Percentiles rank a stretch among this genome's conserved stretches.
These are phyloP conservation scores for Eilema griseolum DNA, from an alignment of 2,888 invertebrate genomes.

Conservation along the genomic window DNA sequence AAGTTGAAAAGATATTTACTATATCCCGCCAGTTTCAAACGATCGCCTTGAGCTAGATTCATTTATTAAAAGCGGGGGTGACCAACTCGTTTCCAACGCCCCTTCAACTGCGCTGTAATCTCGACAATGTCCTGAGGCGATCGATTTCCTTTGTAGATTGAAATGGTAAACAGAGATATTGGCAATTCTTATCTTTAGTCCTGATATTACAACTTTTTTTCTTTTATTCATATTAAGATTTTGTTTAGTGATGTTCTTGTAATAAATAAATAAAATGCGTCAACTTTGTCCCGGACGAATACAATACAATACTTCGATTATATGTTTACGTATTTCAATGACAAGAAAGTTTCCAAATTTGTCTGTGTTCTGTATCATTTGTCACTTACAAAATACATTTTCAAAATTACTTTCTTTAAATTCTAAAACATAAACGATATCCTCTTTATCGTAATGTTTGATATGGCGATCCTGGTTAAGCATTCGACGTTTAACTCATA, in stretches of 20 bases:
- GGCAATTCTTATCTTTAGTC: slow-evolving; percentile 64
- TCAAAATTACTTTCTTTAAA: no score
- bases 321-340: no score
- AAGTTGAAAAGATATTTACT: slow-evolving; percentile 16
- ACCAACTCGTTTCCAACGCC: slow-evolving; percentile 52
- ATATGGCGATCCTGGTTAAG: no score
- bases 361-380: no score
- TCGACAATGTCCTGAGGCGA: slow-evolving; percentile 71
- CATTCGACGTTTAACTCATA: no score
- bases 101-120: slow-evolving; percentile 60
- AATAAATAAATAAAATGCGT: background rate
- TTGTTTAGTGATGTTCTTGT: background rate
- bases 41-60: slow-evolving; percentile 57
- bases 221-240: slow-evolving; percentile 40
- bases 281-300: no score
- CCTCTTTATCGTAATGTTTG: no score
- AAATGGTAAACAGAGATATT: slow-evolving; percentile 81
- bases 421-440: no score
- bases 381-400: no score
- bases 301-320: no score
- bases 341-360: no score
- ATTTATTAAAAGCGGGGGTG: slow-evolving; percentile 73
- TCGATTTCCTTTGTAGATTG: slow-evolving; percentile 79
- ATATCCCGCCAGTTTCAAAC: slow-evolving; percentile 32
- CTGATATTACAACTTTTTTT: slow-evolving; percentile 44